Evolutionary conservation across 2,888 invertebrate genomes (phyloP), one percentile per base, ranked within the genome.

Genomic region (Oscheius sp.): DNA sequence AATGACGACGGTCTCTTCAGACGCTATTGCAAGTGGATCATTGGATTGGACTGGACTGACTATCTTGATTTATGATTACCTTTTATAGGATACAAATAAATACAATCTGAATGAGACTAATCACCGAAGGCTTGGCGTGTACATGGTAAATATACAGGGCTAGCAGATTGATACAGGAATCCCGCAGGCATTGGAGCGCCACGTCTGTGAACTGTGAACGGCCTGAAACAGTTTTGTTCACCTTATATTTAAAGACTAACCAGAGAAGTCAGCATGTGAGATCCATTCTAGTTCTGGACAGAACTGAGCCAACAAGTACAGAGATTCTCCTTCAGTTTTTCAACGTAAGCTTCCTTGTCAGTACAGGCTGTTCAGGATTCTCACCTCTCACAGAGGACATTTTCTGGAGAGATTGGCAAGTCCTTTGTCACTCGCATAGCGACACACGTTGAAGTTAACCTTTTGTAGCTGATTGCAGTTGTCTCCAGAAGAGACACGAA

Each of bases 251-350:
- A 21, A 21, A n/a, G 2, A 32, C 29, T 1, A 11, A 75, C 77
- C 77, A n/a, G 82, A 80, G 74, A 85, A 88, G 75, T 88, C 88
- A n/a, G 87, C 84, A 65, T 88, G 81, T 2, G 81, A 84, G 59
- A 89, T 86, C 86, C 89, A 88, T 77, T 89, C 89, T 57, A 89
- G 73, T 21, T 85, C 79, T 10, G 87, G 86, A 74, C 89, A 89
- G 76, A 83, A 87, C 77, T 87, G 85, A 4, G 88, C 87, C 68
- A 89, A 75, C 0, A 76, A 76, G 76, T 88, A 88, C 55, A 89
- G 74, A 42, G 83, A 85, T 72, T 62, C 13, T 50, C 10, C 11
- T 62, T 62, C 47, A 62, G 79, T 55, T 76, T 2, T 82, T 74
- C 75, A 77, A 76, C 35, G 60, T 84, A n/a, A 65, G 47, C 33